phyloP scores from a whole-genome alignment of 1,140 invertebrate species.

The Mesaphorura yosii region DNA sequence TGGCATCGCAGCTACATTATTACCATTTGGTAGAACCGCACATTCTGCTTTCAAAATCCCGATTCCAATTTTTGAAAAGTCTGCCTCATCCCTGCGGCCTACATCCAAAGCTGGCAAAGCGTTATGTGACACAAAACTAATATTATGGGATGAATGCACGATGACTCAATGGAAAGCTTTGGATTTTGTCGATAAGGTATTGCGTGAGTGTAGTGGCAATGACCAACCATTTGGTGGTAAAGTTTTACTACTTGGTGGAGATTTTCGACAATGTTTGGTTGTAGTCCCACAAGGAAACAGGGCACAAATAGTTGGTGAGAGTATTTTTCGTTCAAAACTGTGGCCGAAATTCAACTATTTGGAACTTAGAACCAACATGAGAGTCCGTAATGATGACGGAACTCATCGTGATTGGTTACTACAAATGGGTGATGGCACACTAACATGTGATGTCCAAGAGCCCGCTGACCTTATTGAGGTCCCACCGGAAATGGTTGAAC shows the following conservation, averaged over 20 bases:
- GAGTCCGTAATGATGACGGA: neutral
- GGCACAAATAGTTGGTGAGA: constrained; percentile 10
- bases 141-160: constrained; percentile 18
- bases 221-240: constrained; percentile 15
- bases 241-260: constrained; percentile 19
- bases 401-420: constrained; percentile 7
- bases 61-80: neutral
- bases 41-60: constrained; percentile 21
- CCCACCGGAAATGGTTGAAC: constrained; percentile 3
- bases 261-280: constrained; percentile 28
- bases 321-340: neutral
- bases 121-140: constrained; percentile 5
- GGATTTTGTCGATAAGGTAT: neutral
- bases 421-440: constrained; percentile 13
- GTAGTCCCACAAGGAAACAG: constrained; percentile 13
- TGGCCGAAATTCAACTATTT: constrained; percentile 1
- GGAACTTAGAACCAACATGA: constrained; percentile 11
- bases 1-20: constrained; percentile 23
- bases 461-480: constrained; percentile 6
- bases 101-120: neutral
- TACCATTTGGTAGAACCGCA: constrained; percentile 15
- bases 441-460: neutral
- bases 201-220: constrained; percentile 1
- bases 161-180: constrained; percentile 1
- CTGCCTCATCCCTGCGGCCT: neutral